Conservation (phyloP, 2,888 invertebrate species). For the Bursaphelenchus okinawaensis region DNA sequence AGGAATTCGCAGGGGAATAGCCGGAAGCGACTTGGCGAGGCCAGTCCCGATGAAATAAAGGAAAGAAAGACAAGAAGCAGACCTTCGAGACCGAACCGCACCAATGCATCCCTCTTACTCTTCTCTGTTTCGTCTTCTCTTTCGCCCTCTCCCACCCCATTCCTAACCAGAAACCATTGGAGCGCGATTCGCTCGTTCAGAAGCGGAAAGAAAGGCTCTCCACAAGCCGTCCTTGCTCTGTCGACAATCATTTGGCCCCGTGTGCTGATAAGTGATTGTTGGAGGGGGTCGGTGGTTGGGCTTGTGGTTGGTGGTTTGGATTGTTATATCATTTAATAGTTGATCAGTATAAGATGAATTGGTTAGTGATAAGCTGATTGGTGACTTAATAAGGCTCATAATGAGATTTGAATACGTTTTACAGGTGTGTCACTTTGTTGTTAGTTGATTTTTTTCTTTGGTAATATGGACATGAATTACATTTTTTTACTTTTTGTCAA, state of each 20-base stretch:
- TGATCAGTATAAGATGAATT: no score
- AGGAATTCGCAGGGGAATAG: background rate
- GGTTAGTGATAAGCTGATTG: no score
- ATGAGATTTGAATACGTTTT: no score
- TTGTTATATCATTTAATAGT: no score
- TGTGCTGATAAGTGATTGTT: no score
- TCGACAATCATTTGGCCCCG: background rate
- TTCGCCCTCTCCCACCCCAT: background rate
- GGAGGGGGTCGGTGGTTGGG: no score
- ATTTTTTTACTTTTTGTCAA: no score
- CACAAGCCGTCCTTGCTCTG: background rate
- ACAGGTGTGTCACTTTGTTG: no score
- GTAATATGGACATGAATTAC: no score
- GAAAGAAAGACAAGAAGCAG: constrained; percentile 5
- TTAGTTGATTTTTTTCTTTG: no score
- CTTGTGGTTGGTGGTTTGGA: no score
- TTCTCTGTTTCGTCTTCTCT: background rate
- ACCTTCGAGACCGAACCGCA: background rate
- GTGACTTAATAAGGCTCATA: no score
- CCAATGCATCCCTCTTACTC: background rate
- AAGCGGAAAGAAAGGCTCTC: background rate
- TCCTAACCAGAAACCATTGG: background rate
- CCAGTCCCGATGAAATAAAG: background rate
- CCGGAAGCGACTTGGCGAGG: background rate
- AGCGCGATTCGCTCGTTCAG: background rate